phyloP scores from a whole-genome alignment of 2,113 vertebrate genomes.

The Erinaceus europaeus region DNA sequence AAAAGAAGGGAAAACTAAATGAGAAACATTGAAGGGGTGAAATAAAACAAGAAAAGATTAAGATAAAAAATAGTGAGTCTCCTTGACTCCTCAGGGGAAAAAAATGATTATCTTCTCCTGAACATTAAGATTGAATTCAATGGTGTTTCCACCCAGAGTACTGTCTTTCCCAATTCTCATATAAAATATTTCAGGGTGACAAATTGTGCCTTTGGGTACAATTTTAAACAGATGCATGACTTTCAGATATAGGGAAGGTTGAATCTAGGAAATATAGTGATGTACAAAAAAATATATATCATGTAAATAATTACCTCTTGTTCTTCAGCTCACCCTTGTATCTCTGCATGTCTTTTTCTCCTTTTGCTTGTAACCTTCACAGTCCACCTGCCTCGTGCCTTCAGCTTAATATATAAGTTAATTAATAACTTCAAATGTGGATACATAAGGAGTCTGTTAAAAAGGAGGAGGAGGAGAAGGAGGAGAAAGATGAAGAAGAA shows the following conservation, averaged over 20 bases:
- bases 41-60: slow-evolving; percentile 8
- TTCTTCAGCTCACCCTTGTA: not conserved
- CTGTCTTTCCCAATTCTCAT: slow-evolving; percentile 36
- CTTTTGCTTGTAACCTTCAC: not conserved
- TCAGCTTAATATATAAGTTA: not conserved
- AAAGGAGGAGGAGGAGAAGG: no score
- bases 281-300: not conserved
- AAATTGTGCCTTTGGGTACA: slow-evolving; percentile 12
- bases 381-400: not conserved
- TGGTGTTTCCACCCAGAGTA: not conserved
- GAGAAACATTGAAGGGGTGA: not conserved
- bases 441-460: not conserved
- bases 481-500: no score
- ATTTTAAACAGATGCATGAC: slow-evolving; percentile 37
- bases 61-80: not conserved
- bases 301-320: not conserved
- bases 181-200: slow-evolving; percentile 45
- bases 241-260: slow-evolving; percentile 30
- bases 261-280: slow-evolving; percentile 12
- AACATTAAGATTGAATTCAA: slow-evolving; percentile 11
- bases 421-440: not conserved
- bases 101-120: not conserved
- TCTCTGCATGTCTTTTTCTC: not conserved
- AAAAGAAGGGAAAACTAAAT: not conserved
- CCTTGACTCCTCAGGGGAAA: not conserved